phyloP scores from a whole-genome alignment of 2,113 vertebrate species.

The Ctenomys sociabilis region DNA sequence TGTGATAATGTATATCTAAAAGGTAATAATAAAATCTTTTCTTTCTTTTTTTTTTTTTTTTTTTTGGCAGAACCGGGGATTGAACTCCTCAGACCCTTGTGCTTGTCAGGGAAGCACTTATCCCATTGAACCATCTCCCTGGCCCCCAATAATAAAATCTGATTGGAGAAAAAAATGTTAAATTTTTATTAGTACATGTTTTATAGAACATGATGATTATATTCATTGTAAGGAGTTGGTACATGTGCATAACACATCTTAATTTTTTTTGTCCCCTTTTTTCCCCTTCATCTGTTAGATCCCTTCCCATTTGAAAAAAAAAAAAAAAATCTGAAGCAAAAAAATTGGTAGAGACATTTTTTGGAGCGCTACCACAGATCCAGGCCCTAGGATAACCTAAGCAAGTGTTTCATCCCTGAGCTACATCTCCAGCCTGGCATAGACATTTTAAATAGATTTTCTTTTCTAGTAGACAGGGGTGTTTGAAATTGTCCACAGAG shows the following conservation, averaged over 20 bases:
- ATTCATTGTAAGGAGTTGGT: not conserved
- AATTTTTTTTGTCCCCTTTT: not conserved
- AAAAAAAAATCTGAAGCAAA: not conserved
- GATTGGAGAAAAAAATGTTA: not conserved
- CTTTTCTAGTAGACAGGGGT: not conserved
- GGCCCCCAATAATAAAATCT: not conserved
- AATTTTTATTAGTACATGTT: not conserved
- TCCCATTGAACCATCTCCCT: too few species aligned
- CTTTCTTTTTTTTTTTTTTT: too few species aligned
- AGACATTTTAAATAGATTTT: not conserved
- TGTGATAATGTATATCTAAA: not conserved
- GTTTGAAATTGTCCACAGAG: conserved; percentile 51
- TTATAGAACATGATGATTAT: not conserved
- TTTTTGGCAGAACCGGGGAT: too few species aligned
- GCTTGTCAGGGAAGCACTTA: too few species aligned
- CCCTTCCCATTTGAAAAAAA: not conserved
- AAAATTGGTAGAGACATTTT: not conserved
- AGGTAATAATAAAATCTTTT: not conserved
- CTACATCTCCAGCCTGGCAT: too few species aligned
- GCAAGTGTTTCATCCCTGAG: not conserved
- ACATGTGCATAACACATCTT: not conserved
- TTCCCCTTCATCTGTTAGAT: not conserved
- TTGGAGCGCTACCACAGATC: not conserved
- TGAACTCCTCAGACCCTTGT: too few species aligned
- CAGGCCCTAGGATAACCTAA: not conserved